These are phyloP conservation scores for Papilio aristodemus DNA, from an alignment of 1,140 invertebrate genomes.

Conservation along the genomic window DNA sequence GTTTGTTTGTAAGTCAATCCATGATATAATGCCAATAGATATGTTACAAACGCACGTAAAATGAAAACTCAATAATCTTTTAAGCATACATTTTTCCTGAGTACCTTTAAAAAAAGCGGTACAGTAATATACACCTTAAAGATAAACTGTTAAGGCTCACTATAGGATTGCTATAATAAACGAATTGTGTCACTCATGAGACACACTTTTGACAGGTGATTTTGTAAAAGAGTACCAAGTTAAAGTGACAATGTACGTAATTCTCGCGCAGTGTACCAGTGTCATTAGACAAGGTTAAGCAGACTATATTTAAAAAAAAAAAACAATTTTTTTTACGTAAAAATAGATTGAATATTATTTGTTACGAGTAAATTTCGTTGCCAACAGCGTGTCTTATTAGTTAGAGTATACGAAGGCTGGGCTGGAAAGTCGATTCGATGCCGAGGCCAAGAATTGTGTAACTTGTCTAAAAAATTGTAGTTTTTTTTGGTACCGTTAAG, in stretches of 20 bases:
- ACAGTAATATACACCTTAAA: too few relatives aligned
- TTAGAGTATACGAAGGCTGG: conserved; percentile 7
- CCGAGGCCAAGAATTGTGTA: conserved; percentile 7
- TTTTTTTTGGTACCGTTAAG: not conserved
- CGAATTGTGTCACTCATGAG: too few relatives aligned
- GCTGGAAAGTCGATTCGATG: not conserved
- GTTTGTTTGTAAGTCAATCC: too few relatives aligned
- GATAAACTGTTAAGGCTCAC: too few relatives aligned
- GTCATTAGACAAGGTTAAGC: conserved; percentile 1
- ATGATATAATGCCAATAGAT: too few relatives aligned
- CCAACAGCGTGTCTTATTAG: conserved; percentile 15
- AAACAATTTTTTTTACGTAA: not conserved
- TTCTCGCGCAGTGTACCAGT: not conserved
- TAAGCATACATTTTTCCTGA: too few relatives aligned
- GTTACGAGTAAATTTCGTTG: not conserved
- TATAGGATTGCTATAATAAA: too few relatives aligned
- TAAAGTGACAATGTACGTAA: not conserved
- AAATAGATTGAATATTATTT: not conserved
- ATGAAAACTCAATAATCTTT: too few relatives aligned
- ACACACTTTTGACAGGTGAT: too few relatives aligned
- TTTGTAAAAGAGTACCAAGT: not conserved
- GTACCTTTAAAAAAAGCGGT: too few relatives aligned
- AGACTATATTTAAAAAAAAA: conserved; percentile 1
- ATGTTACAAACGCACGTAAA: too few relatives aligned
- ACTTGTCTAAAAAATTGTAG: not conserved